Conservation (phyloP, 1,140 invertebrate genomes). For the Drosophila mojavensis region DNA sequence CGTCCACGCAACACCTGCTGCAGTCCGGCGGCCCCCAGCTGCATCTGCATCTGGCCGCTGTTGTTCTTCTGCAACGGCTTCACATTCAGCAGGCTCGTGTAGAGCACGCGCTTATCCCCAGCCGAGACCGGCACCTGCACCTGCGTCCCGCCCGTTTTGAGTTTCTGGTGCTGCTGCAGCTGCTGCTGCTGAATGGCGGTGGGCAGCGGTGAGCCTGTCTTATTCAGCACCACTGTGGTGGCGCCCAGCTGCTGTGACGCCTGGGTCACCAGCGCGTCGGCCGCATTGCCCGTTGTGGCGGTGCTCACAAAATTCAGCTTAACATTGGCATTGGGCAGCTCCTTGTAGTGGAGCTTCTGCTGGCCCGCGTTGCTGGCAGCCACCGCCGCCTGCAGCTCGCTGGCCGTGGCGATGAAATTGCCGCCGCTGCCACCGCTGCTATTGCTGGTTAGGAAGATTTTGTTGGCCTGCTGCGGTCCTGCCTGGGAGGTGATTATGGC, state of each 20-base stretch:
- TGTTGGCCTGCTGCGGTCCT: slow-evolving; percentile 68
- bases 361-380: slow-evolving; percentile 46
- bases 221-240: slow-evolving; percentile 73
- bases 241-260: slow-evolving; percentile 58
- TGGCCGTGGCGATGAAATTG: slow-evolving; percentile 76
- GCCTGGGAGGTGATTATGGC: slow-evolving; percentile 76
- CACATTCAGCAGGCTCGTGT: slow-evolving; percentile 78
- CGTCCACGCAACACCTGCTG: slow-evolving; percentile 74
- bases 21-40: slow-evolving; percentile 66
- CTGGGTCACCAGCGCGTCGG: slow-evolving; percentile 31
- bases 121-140: slow-evolving; percentile 41
- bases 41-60: slow-evolving; percentile 81
- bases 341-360: slow-evolving; percentile 75
- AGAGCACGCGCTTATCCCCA: slow-evolving; percentile 75
- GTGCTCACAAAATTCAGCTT: slow-evolving; percentile 80
- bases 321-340: slow-evolving; percentile 74
- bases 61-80: slow-evolving; percentile 82
- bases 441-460: slow-evolving; percentile 78
- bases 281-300: slow-evolving; percentile 15
- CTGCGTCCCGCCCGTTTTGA: slow-evolving; percentile 52
- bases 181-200: slow-evolving; percentile 32
- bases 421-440: slow-evolving; percentile 56
- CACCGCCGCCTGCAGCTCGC: slow-evolving; percentile 67
- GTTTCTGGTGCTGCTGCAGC: slow-evolving; percentile 67
- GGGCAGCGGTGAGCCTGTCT: slow-evolving; percentile 38